Conservation (phyloP, 2,888 invertebrate genomes). For the Sesia bembeciformis region DNA sequence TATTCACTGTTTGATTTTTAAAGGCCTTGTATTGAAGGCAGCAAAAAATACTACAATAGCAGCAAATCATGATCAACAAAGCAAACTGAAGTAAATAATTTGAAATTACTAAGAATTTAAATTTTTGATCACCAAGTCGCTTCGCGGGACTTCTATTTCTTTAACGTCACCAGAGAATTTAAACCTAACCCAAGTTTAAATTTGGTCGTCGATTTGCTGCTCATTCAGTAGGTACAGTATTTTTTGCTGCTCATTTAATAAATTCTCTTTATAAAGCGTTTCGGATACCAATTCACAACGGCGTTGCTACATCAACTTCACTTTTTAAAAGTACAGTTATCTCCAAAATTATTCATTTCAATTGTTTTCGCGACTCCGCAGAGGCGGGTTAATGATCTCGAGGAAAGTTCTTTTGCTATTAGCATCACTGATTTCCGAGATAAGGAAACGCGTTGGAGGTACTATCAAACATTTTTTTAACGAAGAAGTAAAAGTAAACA, state of each 20-base stretch:
- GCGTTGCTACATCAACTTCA: slow-evolving; percentile 3
- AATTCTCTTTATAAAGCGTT: slow-evolving; percentile 3
- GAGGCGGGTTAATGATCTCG: slow-evolving; percentile 5
- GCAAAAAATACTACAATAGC: too few relatives aligned
- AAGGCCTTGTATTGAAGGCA: too few relatives aligned
- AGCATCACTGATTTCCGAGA: neutral
- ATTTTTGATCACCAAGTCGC: too few relatives aligned
- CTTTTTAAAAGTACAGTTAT: slow-evolving; percentile 4
- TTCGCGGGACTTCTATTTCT: too few relatives aligned
- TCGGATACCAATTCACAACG: slow-evolving; percentile 2
- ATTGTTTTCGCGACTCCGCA: slow-evolving; percentile 10
- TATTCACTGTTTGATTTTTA: too few relatives aligned
- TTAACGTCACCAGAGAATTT: too few relatives aligned
- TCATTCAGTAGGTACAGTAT: too few relatives aligned
- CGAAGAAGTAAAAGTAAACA: neutral
- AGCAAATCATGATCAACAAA: too few relatives aligned
- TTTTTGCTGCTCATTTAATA: slow-evolving; percentile 4
- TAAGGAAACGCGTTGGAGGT: neutral
- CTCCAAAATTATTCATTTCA: slow-evolving; percentile 11
- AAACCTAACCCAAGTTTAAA: too few relatives aligned
- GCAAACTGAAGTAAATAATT: too few relatives aligned
- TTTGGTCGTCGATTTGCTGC: too few relatives aligned
- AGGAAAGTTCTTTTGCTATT: slow-evolving; percentile 7
- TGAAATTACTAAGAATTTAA: too few relatives aligned
- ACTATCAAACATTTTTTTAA: neutral